These are phyloP conservation scores for Bergia sp. DNA, from an alignment of 92 coral and sea anemone genomes.

Conservation along the genomic window DNA sequence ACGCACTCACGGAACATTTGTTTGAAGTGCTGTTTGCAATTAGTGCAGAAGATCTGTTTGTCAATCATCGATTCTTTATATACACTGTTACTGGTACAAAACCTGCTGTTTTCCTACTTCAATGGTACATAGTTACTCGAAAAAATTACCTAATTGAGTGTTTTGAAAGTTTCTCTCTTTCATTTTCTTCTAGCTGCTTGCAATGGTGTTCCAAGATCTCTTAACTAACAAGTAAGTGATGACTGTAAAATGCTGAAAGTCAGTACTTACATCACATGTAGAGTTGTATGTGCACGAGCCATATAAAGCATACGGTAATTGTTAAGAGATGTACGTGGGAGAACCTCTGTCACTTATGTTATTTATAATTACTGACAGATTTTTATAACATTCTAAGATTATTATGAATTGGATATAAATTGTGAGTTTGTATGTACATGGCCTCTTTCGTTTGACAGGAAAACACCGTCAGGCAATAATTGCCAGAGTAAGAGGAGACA, in stretches of 20 bases:
- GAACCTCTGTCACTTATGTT: no score
- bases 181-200: conserved; percentile 71
- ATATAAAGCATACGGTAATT: no score
- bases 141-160: background rate
- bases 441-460: no score
- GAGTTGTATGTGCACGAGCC: background rate
- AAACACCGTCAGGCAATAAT: no score
- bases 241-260: background rate
- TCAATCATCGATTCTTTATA: background rate
- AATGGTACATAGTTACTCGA: background rate
- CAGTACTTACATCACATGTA: background rate
- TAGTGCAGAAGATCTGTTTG: background rate
- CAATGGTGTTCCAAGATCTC: conserved; percentile 95
- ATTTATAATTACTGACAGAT: no score
- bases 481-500: no score
- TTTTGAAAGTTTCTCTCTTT: conserved; percentile 6
- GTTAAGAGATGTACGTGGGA: no score
- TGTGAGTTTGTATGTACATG: no score
- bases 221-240: conserved; percentile 79
- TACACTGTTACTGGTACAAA: background rate
- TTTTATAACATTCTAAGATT: no score
- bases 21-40: background rate
- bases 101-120: background rate
- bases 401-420: no score
- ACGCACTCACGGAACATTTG: no score